These are phyloP conservation scores for Galemys pyrenaicus DNA, from an alignment of 2,113 vertebrate genomes.

Conservation along the genomic window DNA sequence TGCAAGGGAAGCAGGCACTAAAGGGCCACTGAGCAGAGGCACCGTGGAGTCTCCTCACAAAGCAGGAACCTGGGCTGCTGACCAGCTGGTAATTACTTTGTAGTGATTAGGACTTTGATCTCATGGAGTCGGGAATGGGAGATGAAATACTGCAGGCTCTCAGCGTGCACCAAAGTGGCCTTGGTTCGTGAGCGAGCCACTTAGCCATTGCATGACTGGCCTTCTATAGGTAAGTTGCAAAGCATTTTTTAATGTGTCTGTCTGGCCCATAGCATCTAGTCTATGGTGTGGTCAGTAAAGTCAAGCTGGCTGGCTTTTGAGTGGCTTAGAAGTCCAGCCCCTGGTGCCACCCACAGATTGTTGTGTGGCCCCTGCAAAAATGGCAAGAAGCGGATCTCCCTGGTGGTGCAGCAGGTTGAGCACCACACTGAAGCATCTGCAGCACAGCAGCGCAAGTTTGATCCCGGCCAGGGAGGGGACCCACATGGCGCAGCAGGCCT, in stretches of 20 bases:
- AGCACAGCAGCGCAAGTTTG: no score
- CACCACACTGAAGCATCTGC: no score
- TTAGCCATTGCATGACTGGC: not conserved
- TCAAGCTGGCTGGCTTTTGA: not conserved
- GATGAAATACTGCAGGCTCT: not conserved
- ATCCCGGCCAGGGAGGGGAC: no score
- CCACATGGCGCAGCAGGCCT: no score
- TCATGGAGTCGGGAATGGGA: not conserved
- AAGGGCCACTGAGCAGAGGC: not conserved
- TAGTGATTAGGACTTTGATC: not conserved
- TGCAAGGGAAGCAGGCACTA: not conserved
- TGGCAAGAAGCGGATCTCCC: no score
- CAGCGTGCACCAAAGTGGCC: not conserved
- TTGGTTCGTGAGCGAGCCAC: not conserved
- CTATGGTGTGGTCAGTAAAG: not conserved
- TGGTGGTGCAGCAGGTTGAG: no score
- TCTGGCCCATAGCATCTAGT: not conserved
- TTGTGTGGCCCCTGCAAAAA: not conserved
- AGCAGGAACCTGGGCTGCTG: not conserved
- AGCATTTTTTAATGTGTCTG: not conserved
- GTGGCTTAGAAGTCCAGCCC: not conserved
- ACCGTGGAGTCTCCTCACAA: not conserved
- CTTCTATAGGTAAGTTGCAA: not conserved
- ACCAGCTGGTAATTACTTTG: accelerated
- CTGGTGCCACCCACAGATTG: not conserved